These are phyloP conservation scores for Rhea americana DNA, from an alignment of 2,113 vertebrate genomes.

Conservation along the genomic window DNA sequence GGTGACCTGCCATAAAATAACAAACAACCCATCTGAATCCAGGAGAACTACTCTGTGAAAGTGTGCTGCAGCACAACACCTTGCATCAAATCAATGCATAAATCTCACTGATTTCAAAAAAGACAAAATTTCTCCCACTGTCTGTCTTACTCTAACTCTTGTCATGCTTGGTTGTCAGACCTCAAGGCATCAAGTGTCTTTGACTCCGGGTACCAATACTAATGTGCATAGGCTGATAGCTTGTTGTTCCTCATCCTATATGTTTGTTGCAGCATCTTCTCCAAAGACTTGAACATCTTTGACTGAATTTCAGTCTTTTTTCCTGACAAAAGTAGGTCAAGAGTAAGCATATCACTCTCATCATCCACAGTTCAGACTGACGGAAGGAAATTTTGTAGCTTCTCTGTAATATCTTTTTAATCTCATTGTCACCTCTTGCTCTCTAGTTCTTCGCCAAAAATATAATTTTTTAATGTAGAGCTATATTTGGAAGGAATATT, in stretches of 20 bases:
- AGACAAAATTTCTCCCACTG: neutral
- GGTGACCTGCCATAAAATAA: neutral
- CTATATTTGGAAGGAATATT: neutral
- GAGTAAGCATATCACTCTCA: neutral
- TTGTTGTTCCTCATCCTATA: neutral
- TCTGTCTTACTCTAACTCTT: neutral
- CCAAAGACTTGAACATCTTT: neutral
- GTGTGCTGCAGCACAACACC: neutral
- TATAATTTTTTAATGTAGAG: neutral
- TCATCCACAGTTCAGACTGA: neutral
- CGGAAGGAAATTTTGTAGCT: neutral
- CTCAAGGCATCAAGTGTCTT: neutral
- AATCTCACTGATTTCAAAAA: neutral
- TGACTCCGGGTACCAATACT: neutral
- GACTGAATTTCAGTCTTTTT: neutral
- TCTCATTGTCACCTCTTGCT: neutral
- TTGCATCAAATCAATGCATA: neutral
- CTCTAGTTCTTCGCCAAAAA: neutral
- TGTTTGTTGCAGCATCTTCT: neutral
- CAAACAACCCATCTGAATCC: neutral
- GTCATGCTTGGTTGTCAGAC: neutral
- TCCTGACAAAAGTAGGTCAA: constrained; percentile 32
- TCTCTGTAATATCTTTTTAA: neutral
- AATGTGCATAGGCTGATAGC: neutral
- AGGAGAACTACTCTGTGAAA: neutral